Evolutionary conservation across 2,113 vertebrate genomes (phyloP).

Genomic region (Cephalopterus ornatus): DNA sequence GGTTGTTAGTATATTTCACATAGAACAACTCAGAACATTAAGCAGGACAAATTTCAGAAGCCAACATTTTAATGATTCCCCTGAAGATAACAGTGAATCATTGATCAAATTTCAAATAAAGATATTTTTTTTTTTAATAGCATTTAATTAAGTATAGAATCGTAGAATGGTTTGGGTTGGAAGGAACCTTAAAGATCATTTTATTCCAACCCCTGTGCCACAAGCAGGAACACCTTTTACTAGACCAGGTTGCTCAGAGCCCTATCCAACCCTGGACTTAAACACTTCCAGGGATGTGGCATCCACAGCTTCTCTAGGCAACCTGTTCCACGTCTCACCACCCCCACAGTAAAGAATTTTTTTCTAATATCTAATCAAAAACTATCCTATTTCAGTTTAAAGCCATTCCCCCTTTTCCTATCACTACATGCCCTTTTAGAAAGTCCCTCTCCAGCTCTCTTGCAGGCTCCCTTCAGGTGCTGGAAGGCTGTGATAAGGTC

Average conservation of each 20-base stretch:
- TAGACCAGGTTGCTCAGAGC: not conserved
- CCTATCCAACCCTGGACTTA: not conserved
- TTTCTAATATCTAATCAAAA: not conserved
- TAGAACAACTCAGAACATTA: not conserved
- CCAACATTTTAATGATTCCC: not conserved
- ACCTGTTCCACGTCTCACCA: not conserved
- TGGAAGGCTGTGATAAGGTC: not conserved
- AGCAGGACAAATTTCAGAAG: not conserved
- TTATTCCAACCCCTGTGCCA: not conserved
- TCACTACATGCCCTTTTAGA: not conserved
- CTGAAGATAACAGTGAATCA: not conserved
- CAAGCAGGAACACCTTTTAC: not conserved
- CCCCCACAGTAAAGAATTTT: not conserved
- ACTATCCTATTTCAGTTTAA: not conserved
- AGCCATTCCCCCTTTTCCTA: not conserved
- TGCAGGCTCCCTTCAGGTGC: not conserved
- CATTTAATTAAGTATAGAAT: not conserved
- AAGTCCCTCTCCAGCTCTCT: not conserved
- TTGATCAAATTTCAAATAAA: not conserved
- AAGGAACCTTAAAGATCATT: not conserved
- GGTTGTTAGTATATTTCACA: not conserved
- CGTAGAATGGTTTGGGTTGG: not conserved
- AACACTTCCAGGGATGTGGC: not conserved
- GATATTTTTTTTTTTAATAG: not conserved
- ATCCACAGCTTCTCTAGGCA: not conserved